Evolutionary conservation across 2,797 vertebrate genomes (phyloP).

Genomic region (Poeciliopsis turneri): DNA sequence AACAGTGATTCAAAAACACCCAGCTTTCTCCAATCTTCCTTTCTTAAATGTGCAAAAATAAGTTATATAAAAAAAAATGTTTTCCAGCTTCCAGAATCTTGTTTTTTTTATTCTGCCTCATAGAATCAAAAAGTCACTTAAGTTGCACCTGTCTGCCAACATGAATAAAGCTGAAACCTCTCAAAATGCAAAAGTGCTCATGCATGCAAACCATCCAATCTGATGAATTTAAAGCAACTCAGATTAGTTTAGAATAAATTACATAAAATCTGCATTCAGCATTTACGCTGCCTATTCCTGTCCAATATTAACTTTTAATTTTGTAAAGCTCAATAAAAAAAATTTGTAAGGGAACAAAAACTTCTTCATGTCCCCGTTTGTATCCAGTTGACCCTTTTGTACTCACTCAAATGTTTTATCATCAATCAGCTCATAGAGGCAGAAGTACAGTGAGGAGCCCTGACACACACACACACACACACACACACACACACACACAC

Average conservation of each 20-base stretch:
- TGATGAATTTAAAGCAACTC: background rate
- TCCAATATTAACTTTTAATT: background rate
- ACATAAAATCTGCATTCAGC: background rate
- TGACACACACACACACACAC: background rate
- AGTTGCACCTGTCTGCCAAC: background rate
- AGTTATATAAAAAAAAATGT: background rate
- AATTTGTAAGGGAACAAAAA: background rate
- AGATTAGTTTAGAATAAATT: background rate
- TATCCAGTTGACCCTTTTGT: background rate
- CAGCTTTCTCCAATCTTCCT: no score
- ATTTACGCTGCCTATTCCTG: background rate
- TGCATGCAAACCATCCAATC: background rate
- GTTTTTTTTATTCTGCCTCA: background rate
- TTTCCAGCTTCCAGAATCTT: background rate
- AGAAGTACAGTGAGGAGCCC: background rate
- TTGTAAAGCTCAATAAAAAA: background rate
- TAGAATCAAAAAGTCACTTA: background rate
- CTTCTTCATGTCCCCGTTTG: background rate
- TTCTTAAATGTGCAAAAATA: background rate
- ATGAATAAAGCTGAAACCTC: background rate
- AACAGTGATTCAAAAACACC: background rate
- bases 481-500: constrained; percentile 5
- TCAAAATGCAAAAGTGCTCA: background rate
- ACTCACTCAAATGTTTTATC: constrained; percentile 6
- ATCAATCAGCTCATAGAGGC: constrained; percentile 11